Base-by-base conservation (phyloP, 1,140 invertebrate genomes). In the Rhynchophorus ferrugineus region DNA sequence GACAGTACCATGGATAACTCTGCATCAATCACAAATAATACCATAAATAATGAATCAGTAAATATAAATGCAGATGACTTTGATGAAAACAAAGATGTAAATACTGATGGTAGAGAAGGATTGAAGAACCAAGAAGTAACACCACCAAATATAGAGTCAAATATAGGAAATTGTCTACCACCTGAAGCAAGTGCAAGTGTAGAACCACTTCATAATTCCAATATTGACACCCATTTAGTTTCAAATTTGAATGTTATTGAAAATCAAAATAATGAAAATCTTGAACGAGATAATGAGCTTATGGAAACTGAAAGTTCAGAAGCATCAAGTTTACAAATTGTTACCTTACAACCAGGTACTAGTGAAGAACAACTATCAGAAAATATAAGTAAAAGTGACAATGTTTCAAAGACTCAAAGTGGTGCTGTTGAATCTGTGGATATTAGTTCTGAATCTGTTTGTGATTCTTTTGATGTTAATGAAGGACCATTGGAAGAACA, bases 251-350 rank as follows among this genome's bases (percentile, higher is more conserved):
- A 45, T 39, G 16, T 49, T 35, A 49, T 44, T 38, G 45, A 54
- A 49, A 53, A 53, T 44, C 43, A 50, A 13, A 44, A 55, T 38
- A 49, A 44, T 49, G 37, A 51, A 33, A 51, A 39, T 35, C 22
- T 50, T 13, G 56, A 57, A 42, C 22, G 44, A n/a, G 45, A 49
- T 41, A 49, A 21, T 48, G 49, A 46, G 44, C 37, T 54, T 24
- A 54, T 54, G 45, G 52, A 48, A 39, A 17, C 19, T 46, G 36
- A 47, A 47, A 46, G 16, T 36, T 13, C 17, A 38, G 49, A 48
- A 16, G 6, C 16, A 17, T 3, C 14, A 50, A 22, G 35, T n/a
- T n/a, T 19, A 20, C 22, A 1, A 1, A 19, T 17, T 34, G 33
- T 14, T 46, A 41, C 5, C 29, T 21, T 17, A 19, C 11, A 43